These are phyloP conservation scores for Diarsia dahlii DNA, from an alignment of 2,888 invertebrate genomes.

Conservation along the genomic window DNA sequence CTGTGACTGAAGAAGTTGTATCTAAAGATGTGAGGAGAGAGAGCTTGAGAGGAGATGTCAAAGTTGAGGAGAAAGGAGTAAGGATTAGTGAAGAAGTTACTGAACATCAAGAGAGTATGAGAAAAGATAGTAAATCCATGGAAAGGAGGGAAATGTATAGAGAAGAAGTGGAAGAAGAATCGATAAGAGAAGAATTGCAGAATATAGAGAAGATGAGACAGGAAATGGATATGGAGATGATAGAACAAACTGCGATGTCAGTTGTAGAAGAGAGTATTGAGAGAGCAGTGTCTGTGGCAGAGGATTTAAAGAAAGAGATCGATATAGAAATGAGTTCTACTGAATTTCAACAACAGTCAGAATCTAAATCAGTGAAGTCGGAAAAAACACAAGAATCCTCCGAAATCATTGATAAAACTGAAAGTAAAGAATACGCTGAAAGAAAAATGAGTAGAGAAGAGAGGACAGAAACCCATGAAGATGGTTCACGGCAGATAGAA, in stretches of 20 bases:
- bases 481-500: constrained; percentile 19
- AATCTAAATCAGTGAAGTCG: constrained; percentile 38
- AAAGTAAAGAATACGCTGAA: constrained; percentile 34
- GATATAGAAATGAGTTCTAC: constrained; percentile 68
- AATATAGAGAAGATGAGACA: constrained; percentile 72
- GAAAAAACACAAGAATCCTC: constrained; percentile 39
- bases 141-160: constrained; percentile 54
- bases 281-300: constrained; percentile 80
- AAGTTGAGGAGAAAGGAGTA: constrained; percentile 28
- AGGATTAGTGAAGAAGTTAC: constrained; percentile 37
- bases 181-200: constrained; percentile 62
- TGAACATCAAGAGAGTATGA: constrained; percentile 28
- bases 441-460: constrained; percentile 45
- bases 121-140: constrained; percentile 47
- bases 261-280: constrained; percentile 83
- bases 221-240: constrained; percentile 76
- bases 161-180: constrained; percentile 63
- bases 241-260: constrained; percentile 80
- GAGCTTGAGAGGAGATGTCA: constrained; percentile 18
- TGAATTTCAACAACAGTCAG: constrained; percentile 16
- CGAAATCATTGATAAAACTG: constrained; percentile 32
- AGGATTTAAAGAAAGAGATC: constrained; percentile 81
- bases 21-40: constrained; percentile 45
- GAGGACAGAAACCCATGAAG: constrained; percentile 34
- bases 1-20: constrained; percentile 12